Evolutionary conservation across 2,797 vertebrate species (phyloP), one percentile per base, ranked within the genome.

Genomic region (Chaenodraco wilsoni): DNA sequence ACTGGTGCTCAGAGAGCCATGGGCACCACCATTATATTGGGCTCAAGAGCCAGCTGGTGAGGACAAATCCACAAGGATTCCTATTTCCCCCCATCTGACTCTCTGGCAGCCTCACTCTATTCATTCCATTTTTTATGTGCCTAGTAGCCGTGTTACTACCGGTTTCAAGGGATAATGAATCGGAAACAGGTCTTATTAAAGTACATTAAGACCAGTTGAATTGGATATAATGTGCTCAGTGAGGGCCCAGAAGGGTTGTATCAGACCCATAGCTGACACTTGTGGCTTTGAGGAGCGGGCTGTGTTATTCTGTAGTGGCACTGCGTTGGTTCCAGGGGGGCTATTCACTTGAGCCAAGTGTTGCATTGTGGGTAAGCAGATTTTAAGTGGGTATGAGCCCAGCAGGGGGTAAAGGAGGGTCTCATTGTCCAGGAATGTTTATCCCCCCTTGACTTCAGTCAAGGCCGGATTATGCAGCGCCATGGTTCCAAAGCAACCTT

Each of bases 161-260:
- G 90, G 91, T 94, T 95, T 94, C 93, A 93, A 94, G 90, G 89
- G 90, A 91, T 91, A 92, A 95, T 94, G 93, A 95, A 95, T 94
- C 89, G 16, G 83, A 94, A 95, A 87, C 94, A 95, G 94, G 69
- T 91, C 92, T 93, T 95, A 95, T 94, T 95, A 95, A 94, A 94
- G 84, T 87, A 88, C 84, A 91, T 93, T 91, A 89, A 89, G 85
- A 92, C 79, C 87, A 72, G 77, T 90, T 79, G 85, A 90, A 88
- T 64, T 88, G 90, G 87, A 88, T 92, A 79, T 93, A 92, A 89
- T 91, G 87, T 90, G 90, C 90, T 85, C 87, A 83, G 62, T 69
- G 37, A 85, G 82, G 89, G 77, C 92, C 92, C 91, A 92, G 72
- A 93, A 89, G 92, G 90, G 86, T 68, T 83, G 89, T 92, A 91